These are phyloP conservation scores for Furnarius figulus DNA, from an alignment of 2,113 vertebrate genomes.

Conservation along the genomic window DNA sequence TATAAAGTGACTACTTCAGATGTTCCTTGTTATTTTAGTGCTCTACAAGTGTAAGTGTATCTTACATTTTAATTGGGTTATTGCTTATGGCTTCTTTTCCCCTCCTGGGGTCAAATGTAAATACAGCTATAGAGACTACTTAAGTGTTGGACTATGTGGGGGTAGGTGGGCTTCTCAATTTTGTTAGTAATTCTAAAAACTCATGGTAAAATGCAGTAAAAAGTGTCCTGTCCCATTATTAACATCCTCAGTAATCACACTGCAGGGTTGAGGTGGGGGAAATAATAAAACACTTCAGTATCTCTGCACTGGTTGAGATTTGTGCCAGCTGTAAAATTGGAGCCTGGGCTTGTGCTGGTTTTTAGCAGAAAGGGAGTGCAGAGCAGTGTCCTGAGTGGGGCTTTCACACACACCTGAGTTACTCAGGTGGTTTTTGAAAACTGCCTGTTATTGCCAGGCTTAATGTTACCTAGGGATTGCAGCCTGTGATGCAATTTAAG, in stretches of 20 bases:
- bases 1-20: background rate
- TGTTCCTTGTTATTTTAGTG: background rate
- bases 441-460: background rate
- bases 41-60: background rate
- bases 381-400: background rate
- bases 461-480: background rate
- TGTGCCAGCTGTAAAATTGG: background rate
- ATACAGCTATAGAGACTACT: background rate
- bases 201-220: background rate
- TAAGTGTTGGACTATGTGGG: background rate
- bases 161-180: background rate
- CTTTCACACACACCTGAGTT: background rate
- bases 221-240: background rate
- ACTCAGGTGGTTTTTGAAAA: background rate
- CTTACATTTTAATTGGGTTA: background rate
- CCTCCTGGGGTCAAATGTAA: background rate
- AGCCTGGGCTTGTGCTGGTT: background rate
- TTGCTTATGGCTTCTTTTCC: background rate
- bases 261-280: background rate
- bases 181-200: background rate
- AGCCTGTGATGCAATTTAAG: background rate
- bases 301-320: background rate
- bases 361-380: background rate
- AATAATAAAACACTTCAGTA: background rate
- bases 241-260: background rate